Percentiles rank a stretch among this genome's conserved stretches.
These are phyloP conservation scores for Latrodectus elegans DNA, from an alignment of 2,888 invertebrate genomes.

Conservation along the genomic window DNA sequence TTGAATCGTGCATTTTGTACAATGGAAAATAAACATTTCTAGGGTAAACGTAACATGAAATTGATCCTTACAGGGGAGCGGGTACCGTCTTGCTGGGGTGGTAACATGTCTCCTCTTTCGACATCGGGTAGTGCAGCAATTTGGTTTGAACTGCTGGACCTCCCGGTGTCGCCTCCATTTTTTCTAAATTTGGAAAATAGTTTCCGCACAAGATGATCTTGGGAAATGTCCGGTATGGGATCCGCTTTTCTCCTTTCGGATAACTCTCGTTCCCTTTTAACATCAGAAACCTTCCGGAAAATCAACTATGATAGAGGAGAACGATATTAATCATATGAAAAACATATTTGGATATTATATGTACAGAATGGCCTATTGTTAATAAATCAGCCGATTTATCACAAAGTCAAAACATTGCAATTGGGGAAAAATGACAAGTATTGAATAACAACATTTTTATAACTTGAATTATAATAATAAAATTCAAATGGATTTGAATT, in stretches of 20 bases:
- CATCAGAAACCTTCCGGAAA: constrained; percentile 94
- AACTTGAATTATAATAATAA: too few relatives aligned
- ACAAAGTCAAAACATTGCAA: too few relatives aligned
- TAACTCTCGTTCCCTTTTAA: constrained; percentile 97
- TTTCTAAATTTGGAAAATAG: constrained; percentile 95
- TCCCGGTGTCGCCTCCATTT: constrained; percentile 58
- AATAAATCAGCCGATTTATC: too few relatives aligned
- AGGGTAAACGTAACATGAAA: neutral
- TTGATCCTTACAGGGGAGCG: constrained; percentile 54
- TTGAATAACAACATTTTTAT: too few relatives aligned
- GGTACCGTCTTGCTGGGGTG: constrained; percentile 40
- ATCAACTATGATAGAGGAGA: constrained; percentile 79
- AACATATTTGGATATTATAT: neutral
- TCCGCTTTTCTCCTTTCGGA: constrained; percentile 98
- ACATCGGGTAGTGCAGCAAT: constrained; percentile 67
- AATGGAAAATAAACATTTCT: too few relatives aligned
- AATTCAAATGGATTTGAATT: too few relatives aligned
- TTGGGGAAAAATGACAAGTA: too few relatives aligned
- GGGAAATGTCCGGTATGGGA: constrained; percentile 95
- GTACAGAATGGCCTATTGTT: too few relatives aligned
- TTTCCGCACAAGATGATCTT: constrained; percentile 98
- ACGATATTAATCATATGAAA: neutral
- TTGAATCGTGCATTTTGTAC: too few relatives aligned
- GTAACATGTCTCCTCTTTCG: constrained; percentile 62
- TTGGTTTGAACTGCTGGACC: constrained; percentile 55